Evolutionary conservation across 2,888 invertebrate genomes (phyloP), one percentile per base, ranked within the genome.

Genomic region (Lycophotia porphyrea): DNA sequence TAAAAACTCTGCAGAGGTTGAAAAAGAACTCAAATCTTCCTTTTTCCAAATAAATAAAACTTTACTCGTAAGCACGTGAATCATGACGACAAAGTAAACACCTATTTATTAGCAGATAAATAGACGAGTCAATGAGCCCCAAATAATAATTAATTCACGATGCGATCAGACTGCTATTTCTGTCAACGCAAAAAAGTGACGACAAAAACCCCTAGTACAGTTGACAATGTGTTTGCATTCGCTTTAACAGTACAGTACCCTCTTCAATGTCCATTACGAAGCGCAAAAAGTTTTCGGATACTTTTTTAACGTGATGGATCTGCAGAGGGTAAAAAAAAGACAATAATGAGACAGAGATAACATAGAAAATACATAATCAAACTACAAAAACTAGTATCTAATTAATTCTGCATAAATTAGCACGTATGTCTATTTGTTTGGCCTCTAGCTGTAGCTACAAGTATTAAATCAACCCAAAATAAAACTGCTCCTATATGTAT

Each of bases 61-160:
- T 7, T 1, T 11, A 49, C 34, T 58, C 11, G 9, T 34, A 58
- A 49, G 31, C 36, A 66, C 49, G 44, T 39, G 63, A 34, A 31
- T 31, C 15, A n/a, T 15, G 44, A 39, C 11, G 47, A 1, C 27
- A 5, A 27, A 64, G 36, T 27, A 55, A 36, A 39, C 39, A 5
- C 4, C 47, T 58, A 34, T 65, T 49, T 24, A 74, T 34, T 15
- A 55, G 34, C 39, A 69, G 81, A 39, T 66, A 31, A 39, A 52
- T 63, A 39, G n/a, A 39, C 66, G 24, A 61, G 82, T 81, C 81
- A 78, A 74, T 78, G 82, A 81, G 82, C 81, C 34, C 81, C 27
- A 67, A 78, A 70, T 63, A 55, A 66, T 77, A 78, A 82, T 81
- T 78, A 82, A 82, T 78, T 65, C 74, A 70, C 69, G 63, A 52